Percentiles rank a stretch among this genome's conserved stretches.
These are phyloP conservation scores for Pleuronectes platessa DNA, from an alignment of 2,113 vertebrate species.

Conservation along the genomic window DNA sequence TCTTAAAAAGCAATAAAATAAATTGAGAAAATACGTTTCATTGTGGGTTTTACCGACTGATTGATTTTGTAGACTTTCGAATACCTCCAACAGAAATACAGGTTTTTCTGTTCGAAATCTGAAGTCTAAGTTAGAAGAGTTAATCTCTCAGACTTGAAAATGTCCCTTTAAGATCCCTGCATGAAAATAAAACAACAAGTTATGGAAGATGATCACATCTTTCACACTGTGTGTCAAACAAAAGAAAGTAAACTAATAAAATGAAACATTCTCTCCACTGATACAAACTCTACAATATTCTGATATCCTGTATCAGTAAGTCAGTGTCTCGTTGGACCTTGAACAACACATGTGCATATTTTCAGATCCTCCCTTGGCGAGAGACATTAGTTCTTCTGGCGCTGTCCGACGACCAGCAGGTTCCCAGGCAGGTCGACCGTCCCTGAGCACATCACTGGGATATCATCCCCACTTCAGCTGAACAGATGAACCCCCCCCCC, in stretches of 20 bases:
- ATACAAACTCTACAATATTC: neutral
- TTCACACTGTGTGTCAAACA: too few species aligned
- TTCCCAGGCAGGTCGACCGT: conserved; percentile 32
- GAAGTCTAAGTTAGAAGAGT: neutral
- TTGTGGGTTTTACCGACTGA: too few species aligned
- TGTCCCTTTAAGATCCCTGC: neutral
- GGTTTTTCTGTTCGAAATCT: too few species aligned
- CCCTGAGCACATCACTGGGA: conserved; percentile 36
- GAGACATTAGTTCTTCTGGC: conserved; percentile 59
- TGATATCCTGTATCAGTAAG: conserved; percentile 17
- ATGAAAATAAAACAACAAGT: neutral
- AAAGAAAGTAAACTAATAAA: conserved; percentile 13
- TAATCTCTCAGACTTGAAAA: neutral
- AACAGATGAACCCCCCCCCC: conserved; percentile 13
- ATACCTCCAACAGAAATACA: too few species aligned
- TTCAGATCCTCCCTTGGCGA: conserved; percentile 56
- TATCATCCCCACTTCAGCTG: conserved; percentile 34
- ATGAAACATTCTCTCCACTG: conserved; percentile 11
- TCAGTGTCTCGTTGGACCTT: conserved; percentile 41
- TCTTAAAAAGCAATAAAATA: too few species aligned
- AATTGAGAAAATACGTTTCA: too few species aligned
- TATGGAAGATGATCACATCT: too few species aligned
- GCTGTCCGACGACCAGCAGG: conserved; percentile 41
- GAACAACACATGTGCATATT: conserved; percentile 68
- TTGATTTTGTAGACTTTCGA: too few species aligned